Conservation (phyloP, 1,140 invertebrate species). For the Brachionus koreanus region DNA sequence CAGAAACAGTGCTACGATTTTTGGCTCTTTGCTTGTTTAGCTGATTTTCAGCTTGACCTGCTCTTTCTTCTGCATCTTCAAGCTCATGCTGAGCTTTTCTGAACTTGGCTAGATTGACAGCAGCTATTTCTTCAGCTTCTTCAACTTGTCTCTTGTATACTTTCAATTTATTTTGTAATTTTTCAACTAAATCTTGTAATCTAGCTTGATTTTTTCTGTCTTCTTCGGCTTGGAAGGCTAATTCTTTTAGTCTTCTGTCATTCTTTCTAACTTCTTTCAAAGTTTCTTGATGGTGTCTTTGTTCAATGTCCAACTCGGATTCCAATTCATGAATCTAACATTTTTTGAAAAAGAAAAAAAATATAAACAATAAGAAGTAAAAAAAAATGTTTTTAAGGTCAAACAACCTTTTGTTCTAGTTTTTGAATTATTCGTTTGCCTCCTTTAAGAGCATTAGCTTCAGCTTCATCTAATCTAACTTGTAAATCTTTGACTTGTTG, state of each 20-base stretch:
- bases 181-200: constrained; percentile 95
- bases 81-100: constrained; percentile 70
- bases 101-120: constrained; percentile 97
- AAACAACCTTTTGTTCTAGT: constrained; percentile 59
- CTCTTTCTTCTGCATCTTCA: constrained; percentile 93
- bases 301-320: constrained; percentile 93
- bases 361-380: background rate
- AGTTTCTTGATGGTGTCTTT: constrained; percentile 80
- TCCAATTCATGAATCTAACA: constrained; percentile 72
- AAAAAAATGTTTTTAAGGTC: background rate
- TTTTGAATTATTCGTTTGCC: constrained; percentile 76
- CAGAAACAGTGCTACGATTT: constrained; percentile 69
- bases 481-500: constrained; percentile 97
- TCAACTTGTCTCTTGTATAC: constrained; percentile 99
- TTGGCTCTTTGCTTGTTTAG: constrained; percentile 96
- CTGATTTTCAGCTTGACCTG: constrained; percentile 92
- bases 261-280: constrained; percentile 69
- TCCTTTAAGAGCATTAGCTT: constrained; percentile 91
- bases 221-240: constrained; percentile 90
- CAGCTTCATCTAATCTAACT: constrained; percentile 88
- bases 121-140: constrained; percentile 96
- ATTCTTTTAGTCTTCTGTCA: constrained; percentile 67
- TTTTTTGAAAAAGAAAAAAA: background rate
- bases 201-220: constrained; percentile 96
- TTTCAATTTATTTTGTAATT: constrained; percentile 98